phyloP scores from a whole-genome alignment of 1,140 invertebrate species.

The Amyelois transitella region DNA sequence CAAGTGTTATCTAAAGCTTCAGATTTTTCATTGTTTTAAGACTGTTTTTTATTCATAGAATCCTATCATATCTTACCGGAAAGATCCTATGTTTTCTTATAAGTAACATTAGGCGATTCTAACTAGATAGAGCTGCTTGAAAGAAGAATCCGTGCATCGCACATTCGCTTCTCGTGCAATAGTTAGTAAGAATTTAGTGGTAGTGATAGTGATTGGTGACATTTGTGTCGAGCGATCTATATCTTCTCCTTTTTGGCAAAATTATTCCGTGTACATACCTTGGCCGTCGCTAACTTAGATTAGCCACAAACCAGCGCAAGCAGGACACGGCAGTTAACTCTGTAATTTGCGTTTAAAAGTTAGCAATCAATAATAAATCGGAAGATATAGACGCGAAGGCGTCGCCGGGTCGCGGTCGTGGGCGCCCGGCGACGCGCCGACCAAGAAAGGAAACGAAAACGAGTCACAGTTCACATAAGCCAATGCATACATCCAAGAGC shows the following conservation, averaged over 20 bases:
- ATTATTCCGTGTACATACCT: slow-evolving; percentile 34
- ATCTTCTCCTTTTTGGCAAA: slow-evolving; percentile 46
- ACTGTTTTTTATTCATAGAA: no score
- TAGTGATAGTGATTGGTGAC: slow-evolving; percentile 61
- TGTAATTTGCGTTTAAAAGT: slow-evolving; percentile 13
- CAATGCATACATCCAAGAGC: slow-evolving; percentile 74
- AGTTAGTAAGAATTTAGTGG: slow-evolving; percentile 61
- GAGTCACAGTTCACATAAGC: slow-evolving; percentile 73
- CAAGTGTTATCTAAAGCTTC: no score
- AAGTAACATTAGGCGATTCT: slow-evolving; percentile 68
- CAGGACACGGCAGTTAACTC: slow-evolving; percentile 13
- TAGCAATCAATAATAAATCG: slow-evolving; percentile 8
- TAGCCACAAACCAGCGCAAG: slow-evolving; percentile 12
- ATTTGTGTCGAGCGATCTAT: slow-evolving; percentile 62
- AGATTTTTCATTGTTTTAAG: no score
- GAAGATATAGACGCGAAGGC: slow-evolving; percentile 68
- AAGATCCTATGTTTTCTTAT: slow-evolving; percentile 49
- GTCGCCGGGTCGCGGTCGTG: slow-evolving; percentile 48
- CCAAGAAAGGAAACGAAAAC: slow-evolving; percentile 74
- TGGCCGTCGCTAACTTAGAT: slow-evolving; percentile 10
- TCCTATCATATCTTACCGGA: slow-evolving; percentile 53
- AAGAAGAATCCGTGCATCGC: slow-evolving; percentile 72
- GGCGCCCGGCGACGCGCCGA: slow-evolving; percentile 57
- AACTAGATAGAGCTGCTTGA: slow-evolving; percentile 73
- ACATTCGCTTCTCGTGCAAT: slow-evolving; percentile 73